Base-by-base conservation (phyloP, 2,113 vertebrate genomes). In the Petromus typicus region DNA sequence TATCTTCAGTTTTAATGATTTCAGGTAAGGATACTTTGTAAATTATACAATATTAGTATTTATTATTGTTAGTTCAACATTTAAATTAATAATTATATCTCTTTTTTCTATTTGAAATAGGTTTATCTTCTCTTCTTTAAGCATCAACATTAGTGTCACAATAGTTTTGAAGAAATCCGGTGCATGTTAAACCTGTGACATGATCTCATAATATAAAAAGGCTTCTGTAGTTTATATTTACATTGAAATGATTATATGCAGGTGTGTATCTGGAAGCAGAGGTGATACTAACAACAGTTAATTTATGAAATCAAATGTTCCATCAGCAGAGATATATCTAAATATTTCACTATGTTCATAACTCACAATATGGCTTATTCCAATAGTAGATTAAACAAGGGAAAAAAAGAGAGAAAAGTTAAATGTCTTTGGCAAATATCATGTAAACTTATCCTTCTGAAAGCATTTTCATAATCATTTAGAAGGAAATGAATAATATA, bases 401-500 rank as follows among this genome's bases (percentile, higher is more conserved):
- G 81, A 85, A 97, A 56, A 51, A 85, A 45, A 34, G 45, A 95
- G 12, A 43, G 54, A 95, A 96, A 95, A 96, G 91, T 95, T 95
- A 98, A 95, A 97, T 95, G 91, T 95, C 95, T 96, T 93, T 95
- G 87, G 76, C 64, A 97, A 96, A 95, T 95, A 94, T 8, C 84
- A 90, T 71, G 79, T 95, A 92, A 97, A 96, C 76, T 75, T 90
- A 86, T 96, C 96, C 81, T 95, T 97, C 88, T 93, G 89, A 95
- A 95, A 95, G 93, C 76, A 96, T 95, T 94, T 97, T 92, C 84
- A 97, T 89, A 86, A 97, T 95, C 96, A 89, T 92, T 97, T 96
- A 90, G 95, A 97, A 93, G 91, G 86, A 96, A 97, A 90, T 94
- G 96, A 96, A 97, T 97, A 97, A 96, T 95, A 95, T 96, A 97